Conservation (phyloP, 2,113 vertebrate genomes). For the Alexandromys fortis region DNA sequence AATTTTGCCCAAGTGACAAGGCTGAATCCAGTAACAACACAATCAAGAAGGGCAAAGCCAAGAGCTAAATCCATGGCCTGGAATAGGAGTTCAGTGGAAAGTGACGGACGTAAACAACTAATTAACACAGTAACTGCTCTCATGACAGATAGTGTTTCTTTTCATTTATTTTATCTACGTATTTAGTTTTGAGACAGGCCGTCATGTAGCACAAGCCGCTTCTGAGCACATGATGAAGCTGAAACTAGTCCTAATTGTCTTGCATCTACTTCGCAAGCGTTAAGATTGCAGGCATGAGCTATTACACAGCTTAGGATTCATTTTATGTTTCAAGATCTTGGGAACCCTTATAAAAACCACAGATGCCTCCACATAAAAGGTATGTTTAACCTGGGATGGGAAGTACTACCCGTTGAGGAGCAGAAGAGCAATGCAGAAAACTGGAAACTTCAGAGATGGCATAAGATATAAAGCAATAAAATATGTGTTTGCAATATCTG, state of each 20-base stretch:
- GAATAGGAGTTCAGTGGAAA: neutral
- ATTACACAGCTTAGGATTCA: neutral
- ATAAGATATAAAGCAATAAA: neutral
- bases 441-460: neutral
- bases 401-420: neutral
- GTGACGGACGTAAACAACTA: neutral
- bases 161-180: neutral
- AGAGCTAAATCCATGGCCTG: neutral
- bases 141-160: neutral
- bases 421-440: neutral
- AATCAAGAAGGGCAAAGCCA: neutral
- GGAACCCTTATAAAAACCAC: neutral
- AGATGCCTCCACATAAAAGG: neutral
- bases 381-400: neutral
- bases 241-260: neutral
- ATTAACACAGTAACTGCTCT: neutral
- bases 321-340: neutral
- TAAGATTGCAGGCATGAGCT: neutral
- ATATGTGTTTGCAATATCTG: neutral
- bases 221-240: neutral
- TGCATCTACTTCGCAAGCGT: neutral
- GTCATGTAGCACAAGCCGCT: neutral
- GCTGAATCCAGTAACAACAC: neutral
- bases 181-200: neutral
- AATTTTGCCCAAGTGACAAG: slow-evolving; percentile 15